A percentile compares a stretch with the other conserved stretches of the same genome.
Conservation (phyloP, 2,797 vertebrate genomes). For the Rhinophrynus dorsalis region DNA sequence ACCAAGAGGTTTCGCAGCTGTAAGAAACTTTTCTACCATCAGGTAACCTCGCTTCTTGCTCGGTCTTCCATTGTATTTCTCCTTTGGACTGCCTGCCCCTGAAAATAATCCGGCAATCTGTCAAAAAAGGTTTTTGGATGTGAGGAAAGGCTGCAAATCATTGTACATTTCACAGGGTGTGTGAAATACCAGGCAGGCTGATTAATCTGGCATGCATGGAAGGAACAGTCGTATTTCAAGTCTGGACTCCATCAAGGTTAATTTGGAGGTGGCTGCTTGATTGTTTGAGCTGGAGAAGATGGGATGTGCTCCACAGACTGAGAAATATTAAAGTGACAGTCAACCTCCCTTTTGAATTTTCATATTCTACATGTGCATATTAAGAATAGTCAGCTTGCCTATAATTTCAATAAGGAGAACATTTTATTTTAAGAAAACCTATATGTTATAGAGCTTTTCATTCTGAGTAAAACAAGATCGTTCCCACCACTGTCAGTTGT, state of each 20-base stretch:
- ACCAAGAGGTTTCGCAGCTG: background rate
- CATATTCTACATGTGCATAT: no score
- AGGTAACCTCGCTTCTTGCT: background rate
- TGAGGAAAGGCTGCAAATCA: constrained; percentile 8
- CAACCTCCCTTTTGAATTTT: no score
- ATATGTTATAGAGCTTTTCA: no score
- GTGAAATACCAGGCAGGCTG: background rate
- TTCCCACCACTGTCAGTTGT: no score
- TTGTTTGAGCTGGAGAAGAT: background rate
- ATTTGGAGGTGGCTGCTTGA: background rate
- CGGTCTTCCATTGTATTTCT: background rate
- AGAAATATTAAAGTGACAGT: no score
- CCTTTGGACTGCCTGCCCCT: background rate
- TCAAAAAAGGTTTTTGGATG: background rate
- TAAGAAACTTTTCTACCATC: background rate
- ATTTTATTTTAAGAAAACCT: no score
- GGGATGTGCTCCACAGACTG: background rate
- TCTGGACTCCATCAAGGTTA: background rate
- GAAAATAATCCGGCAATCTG: background rate
- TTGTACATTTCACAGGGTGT: background rate
- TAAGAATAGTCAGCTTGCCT: no score
- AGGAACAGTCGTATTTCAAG: background rate
- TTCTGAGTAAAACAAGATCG: no score
- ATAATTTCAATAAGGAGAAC: no score
- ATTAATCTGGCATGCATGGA: constrained; percentile 6